Conservation (phyloP, 1,140 invertebrate species). For the Drosophila parabipectinata region DNA sequence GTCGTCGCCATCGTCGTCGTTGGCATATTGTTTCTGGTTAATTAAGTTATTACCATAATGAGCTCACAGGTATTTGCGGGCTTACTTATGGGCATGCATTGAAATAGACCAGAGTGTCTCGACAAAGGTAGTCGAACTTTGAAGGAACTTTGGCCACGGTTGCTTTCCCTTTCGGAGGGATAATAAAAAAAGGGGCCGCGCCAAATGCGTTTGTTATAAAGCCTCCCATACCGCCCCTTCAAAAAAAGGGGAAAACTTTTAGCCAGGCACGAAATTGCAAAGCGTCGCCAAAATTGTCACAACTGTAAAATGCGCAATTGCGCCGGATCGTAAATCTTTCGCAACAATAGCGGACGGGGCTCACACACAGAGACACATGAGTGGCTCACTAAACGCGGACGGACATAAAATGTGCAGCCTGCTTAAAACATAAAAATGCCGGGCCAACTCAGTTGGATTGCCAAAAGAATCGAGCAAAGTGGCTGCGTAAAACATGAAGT, state of each 20-base stretch:
- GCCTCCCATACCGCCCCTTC: not conserved
- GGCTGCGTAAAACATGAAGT: constrained; percentile 79
- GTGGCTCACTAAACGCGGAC: constrained; percentile 74
- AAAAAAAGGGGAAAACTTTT: constrained; percentile 24
- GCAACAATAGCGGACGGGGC: constrained; percentile 58
- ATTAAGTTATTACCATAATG: constrained; percentile 83
- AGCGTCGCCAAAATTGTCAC: constrained; percentile 78
- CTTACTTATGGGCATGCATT: constrained; percentile 75
- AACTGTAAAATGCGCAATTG: constrained; percentile 82
- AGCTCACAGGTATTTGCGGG: constrained; percentile 73
- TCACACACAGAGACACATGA: constrained; percentile 33
- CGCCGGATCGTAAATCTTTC: constrained; percentile 76
- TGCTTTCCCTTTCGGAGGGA: constrained; percentile 19
- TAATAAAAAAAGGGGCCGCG: constrained; percentile 46
- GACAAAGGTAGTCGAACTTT: constrained; percentile 65
- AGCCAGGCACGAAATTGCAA: constrained; percentile 58
- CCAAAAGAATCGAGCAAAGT: constrained; percentile 64
- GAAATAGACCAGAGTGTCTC: constrained; percentile 34
- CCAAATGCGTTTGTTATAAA: constrained; percentile 75
- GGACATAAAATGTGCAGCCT: constrained; percentile 76
- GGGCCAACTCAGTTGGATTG: constrained; percentile 49
- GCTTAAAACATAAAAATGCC: constrained; percentile 78
- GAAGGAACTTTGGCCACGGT: constrained; percentile 49
- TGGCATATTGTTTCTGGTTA: constrained; percentile 80
- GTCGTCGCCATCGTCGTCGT: constrained; percentile 43